Percentiles rank a stretch among this genome's conserved stretches.
Conservation (phyloP, 2,797 vertebrate species). For the Sebastes iracundus region DNA sequence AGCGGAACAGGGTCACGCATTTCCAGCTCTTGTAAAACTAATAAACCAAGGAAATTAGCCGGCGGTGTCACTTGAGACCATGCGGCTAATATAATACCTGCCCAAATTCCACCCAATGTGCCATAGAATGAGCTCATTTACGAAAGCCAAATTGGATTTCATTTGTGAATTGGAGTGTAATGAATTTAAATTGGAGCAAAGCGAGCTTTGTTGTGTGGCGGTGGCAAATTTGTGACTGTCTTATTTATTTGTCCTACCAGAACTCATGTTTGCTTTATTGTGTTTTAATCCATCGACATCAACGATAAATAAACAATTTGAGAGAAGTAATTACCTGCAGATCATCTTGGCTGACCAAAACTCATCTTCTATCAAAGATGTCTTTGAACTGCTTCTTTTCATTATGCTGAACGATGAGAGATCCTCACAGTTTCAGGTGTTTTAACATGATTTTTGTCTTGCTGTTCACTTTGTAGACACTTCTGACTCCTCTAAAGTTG, state of each 20-base stretch:
- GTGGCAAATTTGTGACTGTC: not conserved
- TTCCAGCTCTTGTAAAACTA: conserved; percentile 47
- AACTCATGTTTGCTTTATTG: not conserved
- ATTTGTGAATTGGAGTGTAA: conserved; percentile 23
- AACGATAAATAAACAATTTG: conserved; percentile 3
- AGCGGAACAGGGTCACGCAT: conserved; percentile 23
- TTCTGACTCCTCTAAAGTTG: not conserved
- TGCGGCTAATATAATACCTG: conserved; percentile 35
- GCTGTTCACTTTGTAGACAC: not conserved
- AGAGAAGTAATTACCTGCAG: conserved; percentile 12
- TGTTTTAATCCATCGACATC: conserved; percentile 6
- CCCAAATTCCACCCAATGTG: not conserved
- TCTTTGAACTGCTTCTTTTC: not conserved
- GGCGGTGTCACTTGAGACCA: conserved; percentile 20
- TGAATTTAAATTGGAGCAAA: conserved; percentile 44
- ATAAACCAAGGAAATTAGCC: conserved; percentile 57
- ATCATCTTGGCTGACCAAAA: not conserved
- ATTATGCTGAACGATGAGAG: not conserved
- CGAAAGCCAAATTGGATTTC: conserved; percentile 38
- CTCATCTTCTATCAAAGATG: not conserved
- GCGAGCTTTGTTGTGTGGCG: conserved; percentile 4
- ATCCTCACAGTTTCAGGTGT: not conserved
- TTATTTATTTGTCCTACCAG: conserved; percentile 3
- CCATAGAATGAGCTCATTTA: conserved; percentile 18
- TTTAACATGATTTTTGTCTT: not conserved